Percentiles rank a stretch among this genome's conserved stretches.
Evolutionary conservation across 2,797 vertebrate species (phyloP).

Genomic region (Neomorphus geoffroyi): DNA sequence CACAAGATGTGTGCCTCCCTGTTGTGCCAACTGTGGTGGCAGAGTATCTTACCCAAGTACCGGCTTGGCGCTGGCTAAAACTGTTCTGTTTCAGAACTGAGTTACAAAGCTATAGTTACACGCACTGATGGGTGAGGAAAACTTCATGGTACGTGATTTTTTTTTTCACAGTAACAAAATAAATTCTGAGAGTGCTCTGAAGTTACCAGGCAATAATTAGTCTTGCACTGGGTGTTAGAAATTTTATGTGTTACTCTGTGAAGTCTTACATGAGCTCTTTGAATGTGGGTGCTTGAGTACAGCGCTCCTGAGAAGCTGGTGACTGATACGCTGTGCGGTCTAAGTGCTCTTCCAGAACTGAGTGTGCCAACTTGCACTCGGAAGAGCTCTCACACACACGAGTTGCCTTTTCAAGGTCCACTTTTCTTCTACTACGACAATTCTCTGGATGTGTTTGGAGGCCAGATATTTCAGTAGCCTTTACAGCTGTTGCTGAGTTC

Average conservation of each 20-base stretch:
- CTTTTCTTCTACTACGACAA: not conserved
- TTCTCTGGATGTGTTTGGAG: not conserved
- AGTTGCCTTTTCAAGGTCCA: not conserved
- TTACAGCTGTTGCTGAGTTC: not conserved
- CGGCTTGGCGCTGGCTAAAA: not conserved
- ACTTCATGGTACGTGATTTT: not conserved
- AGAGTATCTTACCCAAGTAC: not conserved
- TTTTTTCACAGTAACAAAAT: not conserved
- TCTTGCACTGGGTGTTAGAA: not conserved
- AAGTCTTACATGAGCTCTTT: not conserved
- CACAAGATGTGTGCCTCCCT: not conserved
- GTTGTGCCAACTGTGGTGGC: not conserved
- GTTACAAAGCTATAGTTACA: not conserved
- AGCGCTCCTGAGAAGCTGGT: not conserved
- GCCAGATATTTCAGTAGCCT: not conserved
- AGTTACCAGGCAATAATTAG: not conserved
- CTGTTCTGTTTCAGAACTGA: not conserved
- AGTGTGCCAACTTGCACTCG: not conserved
- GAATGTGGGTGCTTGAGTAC: not conserved
- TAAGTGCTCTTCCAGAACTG: not conserved
- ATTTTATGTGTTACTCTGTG: not conserved
- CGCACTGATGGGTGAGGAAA: not conserved
- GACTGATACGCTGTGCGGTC: not conserved
- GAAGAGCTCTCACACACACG: not conserved
- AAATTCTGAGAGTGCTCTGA: not conserved